Evolutionary conservation across 2,888 invertebrate genomes (phyloP).

Genomic region (Chymomyza amoena): DNA sequence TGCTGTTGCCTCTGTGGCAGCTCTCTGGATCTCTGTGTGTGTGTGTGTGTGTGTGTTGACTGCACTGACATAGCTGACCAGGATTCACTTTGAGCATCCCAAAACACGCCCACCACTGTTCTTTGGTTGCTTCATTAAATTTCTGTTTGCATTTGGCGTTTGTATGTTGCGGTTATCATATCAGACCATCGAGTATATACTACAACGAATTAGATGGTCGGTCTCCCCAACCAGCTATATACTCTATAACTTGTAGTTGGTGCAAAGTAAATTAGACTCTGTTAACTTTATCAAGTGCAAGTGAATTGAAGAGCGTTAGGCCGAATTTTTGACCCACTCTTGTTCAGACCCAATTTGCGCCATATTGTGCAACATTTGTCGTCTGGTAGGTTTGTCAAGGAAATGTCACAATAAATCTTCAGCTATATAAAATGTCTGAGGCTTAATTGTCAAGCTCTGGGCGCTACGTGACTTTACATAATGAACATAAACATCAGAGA

Average conservation of each 20-base stretch:
- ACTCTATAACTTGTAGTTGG: background rate
- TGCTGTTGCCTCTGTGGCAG: background rate
- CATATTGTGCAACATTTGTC: slow-evolving; percentile 18
- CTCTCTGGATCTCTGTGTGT: background rate
- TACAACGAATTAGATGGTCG: too few species aligned
- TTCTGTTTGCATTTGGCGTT: slow-evolving; percentile 40
- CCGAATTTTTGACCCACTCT: slow-evolving; percentile 11
- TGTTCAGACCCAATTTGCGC: background rate
- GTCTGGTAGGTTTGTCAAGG: slow-evolving; percentile 29
- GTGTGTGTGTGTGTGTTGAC: background rate
- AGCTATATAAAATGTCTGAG: slow-evolving; percentile 30
- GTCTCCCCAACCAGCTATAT: too few species aligned
- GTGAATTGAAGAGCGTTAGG: slow-evolving; percentile 34
- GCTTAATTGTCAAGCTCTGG: slow-evolving; percentile 1
- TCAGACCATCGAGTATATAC: background rate
- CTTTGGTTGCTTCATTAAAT: slow-evolving; percentile 59
- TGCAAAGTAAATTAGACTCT: slow-evolving; percentile 37
- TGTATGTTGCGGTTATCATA: slow-evolving; percentile 22
- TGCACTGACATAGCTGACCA: slow-evolving; percentile 6
- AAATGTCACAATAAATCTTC: slow-evolving; percentile 71
- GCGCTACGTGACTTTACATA: slow-evolving; percentile 70
- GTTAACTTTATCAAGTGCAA: slow-evolving; percentile 33
- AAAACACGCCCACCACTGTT: slow-evolving; percentile 9
- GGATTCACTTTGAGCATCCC: slow-evolving; percentile 8
- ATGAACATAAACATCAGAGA: slow-evolving; percentile 38